A percentile compares a stretch with the other conserved stretches of the same genome.
These are phyloP conservation scores for Heliconius erato DNA, from an alignment of 2,888 invertebrate genomes.

Conservation along the genomic window DNA sequence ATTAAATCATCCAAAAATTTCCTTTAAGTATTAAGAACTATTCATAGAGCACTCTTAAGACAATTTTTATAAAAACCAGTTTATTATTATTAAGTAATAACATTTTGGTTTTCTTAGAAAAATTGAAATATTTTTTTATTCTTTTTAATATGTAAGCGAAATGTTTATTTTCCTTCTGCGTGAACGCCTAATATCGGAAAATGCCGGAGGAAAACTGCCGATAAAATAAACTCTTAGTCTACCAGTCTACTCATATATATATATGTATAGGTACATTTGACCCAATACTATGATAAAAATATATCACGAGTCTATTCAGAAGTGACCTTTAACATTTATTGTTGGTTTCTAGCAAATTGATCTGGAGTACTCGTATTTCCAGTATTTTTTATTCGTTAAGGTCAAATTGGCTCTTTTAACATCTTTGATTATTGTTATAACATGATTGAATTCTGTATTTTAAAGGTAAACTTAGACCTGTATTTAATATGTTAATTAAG, in stretches of 20 bases:
- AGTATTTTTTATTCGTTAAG: constrained; percentile 8
- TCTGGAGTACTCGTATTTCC: constrained; percentile 20
- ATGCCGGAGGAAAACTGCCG: constrained; percentile 45
- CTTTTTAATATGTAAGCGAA: constrained; percentile 15
- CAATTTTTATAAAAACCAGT: no score
- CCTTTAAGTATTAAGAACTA: no score
- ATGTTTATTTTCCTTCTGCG: constrained; percentile 43
- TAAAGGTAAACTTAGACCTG: not conserved
- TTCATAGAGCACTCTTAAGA: no score
- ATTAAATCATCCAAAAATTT: no score
- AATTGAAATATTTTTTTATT: not conserved
- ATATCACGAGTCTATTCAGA: constrained; percentile 36
- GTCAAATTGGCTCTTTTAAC: not conserved
- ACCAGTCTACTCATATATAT: constrained; percentile 31
- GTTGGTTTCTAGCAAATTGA: constrained; percentile 38
- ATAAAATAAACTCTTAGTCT: constrained; percentile 46
- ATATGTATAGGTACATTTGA: constrained; percentile 32
- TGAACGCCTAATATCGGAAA: constrained; percentile 45
- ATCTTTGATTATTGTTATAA: not conserved
- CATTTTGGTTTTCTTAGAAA: not conserved
- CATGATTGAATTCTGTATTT: not conserved
- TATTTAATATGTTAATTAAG: not conserved
- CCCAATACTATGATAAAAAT: constrained; percentile 44
- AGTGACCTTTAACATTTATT: constrained; percentile 44
- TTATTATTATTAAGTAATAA: not conserved